Evolutionary conservation across 2,888 invertebrate genomes (phyloP), one percentile per base, ranked within the genome.

Genomic region (Cordylochernes scorpioides): DNA sequence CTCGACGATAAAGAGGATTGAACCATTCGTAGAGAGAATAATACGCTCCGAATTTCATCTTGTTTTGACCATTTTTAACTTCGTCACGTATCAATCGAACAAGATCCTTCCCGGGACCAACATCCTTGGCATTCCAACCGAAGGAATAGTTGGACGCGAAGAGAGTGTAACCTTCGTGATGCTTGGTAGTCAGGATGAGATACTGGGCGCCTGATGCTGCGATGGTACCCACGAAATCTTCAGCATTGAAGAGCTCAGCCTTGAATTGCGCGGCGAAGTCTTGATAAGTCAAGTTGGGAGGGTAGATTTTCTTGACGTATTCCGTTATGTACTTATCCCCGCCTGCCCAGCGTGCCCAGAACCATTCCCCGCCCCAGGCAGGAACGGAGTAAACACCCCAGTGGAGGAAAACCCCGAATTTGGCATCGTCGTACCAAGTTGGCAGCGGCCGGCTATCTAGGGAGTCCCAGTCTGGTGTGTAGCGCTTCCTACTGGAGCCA

Each of bases 231-330:
- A 55, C 57, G 52, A 58, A 60, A 24, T 49, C 38, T 13, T 49
- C 42, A 1, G 59, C 51, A 36, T 60, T 42, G 37, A 50, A 60
- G 29, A 58, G 48, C 33, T 56, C 57, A 3, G 58, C 52, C 1
- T 49, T 53, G 38, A 61, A 60, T 42, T 43, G 28, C 33, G 47
- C 39, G 1, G 52, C 59, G 43, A 60, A 60, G 34, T 60, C 58
- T 1, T 53, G 50, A 42, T 60, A 60, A 0, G 54, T 52, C 31
- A 53, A 57, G 21, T 49, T 50, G 9, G 57, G 56, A 32, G 44
- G 46, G 42, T 52, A 60, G 40, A 58, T 58, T 17, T 46, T 42
- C 14, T 45, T 35, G 51, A 59, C 53, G 37, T 51, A 59, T 9
- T 38, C 22, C 2, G 6, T 13, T 4, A 63, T 58, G 24, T 24